Percentiles rank a stretch among this genome's conserved stretches.
Conservation (phyloP, 2,797 vertebrate species). For the Chaetophractus vellerosus region DNA sequence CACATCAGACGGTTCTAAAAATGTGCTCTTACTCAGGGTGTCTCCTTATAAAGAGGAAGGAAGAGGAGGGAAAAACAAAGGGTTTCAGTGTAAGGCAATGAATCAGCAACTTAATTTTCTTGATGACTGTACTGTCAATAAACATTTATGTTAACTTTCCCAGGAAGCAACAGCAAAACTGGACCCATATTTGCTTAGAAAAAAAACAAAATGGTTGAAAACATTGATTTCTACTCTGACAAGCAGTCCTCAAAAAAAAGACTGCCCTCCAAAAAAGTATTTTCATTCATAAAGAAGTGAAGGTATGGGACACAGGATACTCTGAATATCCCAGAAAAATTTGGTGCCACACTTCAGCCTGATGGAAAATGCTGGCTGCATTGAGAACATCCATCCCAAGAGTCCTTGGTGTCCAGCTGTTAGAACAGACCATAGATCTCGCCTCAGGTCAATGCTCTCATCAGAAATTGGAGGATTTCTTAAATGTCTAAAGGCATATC, state of each 20-base stretch:
- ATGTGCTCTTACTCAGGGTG: conserved; percentile 76
- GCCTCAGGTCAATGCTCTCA: rapidly evolving
- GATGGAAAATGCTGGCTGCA: neutral
- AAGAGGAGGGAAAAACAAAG: conserved; percentile 82
- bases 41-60: conserved; percentile 83
- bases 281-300: neutral
- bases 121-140: conserved; percentile 83
- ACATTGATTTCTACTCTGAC: neutral
- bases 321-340: neutral
- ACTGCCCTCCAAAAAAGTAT: neutral
- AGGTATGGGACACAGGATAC: neutral
- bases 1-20: conserved; percentile 59
- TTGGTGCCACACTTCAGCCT: neutral
- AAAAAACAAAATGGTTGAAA: neutral
- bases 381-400: neutral
- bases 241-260: neutral
- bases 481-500: neutral
- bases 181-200: conserved; percentile 53
- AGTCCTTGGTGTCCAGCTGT: neutral
- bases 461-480: neutral
- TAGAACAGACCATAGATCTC: neutral
- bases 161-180: conserved; percentile 72
- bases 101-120: conserved; percentile 87
- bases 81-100: conserved; percentile 82
- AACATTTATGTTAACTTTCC: conserved; percentile 89